Evolutionary conservation across 2,797 vertebrate genomes (phyloP).

Genomic region (Thamnophis elegans): DNA sequence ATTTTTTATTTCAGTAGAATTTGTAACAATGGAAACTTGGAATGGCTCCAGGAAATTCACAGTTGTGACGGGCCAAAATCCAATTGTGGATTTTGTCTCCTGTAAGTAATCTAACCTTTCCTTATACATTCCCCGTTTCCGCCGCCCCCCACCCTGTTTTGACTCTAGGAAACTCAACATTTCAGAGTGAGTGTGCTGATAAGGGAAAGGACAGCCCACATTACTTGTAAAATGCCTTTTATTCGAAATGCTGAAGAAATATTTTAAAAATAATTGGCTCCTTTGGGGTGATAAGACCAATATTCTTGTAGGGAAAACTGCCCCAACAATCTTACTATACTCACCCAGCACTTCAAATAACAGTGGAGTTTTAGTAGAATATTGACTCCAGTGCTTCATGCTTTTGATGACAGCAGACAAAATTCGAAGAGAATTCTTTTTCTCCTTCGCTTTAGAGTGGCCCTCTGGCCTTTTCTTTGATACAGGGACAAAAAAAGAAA

Average conservation of each 20-base stretch:
- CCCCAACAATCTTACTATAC: neutral
- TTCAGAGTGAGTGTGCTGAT: no score
- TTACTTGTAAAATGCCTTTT: neutral
- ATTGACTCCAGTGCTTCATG: constrained; percentile 91
- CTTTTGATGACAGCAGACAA: constrained; percentile 86
- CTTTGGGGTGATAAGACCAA: neutral
- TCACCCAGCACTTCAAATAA: constrained; percentile 93
- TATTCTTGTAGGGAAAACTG: neutral
- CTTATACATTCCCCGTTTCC: neutral
- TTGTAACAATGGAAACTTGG: neutral
- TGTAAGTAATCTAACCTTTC: neutral
- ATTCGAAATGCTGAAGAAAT: neutral
- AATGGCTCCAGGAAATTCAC: neutral
- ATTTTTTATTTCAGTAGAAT: neutral
- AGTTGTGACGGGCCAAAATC: neutral
- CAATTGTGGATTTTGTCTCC: neutral
- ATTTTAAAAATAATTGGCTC: neutral
- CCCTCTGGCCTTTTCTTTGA: constrained; percentile 63
- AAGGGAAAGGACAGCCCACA: neutral
- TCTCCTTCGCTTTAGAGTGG: constrained; percentile 70
- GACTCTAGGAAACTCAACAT: neutral
- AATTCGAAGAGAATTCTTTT: constrained; percentile 82
- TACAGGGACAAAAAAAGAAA: constrained; percentile 59
- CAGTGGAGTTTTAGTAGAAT: constrained; percentile 75
- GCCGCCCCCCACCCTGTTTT: no score